Evolutionary conservation across 2,797 vertebrate genomes (phyloP).

Genomic region (Apodemus agrarius): DNA sequence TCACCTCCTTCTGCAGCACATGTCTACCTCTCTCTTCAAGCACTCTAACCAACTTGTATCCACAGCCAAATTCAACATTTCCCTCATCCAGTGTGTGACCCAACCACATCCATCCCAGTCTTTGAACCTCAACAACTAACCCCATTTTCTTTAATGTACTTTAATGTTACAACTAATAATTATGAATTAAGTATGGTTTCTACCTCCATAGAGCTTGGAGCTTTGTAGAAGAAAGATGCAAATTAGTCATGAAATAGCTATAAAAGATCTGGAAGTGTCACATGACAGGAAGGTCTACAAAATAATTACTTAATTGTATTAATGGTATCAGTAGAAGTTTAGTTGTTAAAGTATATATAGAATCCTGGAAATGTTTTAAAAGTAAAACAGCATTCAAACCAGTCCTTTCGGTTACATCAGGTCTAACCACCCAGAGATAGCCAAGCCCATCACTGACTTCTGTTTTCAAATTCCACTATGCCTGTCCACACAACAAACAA

Average conservation of each 20-base stretch:
- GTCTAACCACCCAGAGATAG: neutral
- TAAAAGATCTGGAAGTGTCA: neutral
- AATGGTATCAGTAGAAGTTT: neutral
- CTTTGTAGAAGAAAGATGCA: neutral
- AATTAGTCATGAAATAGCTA: neutral
- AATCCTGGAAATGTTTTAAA: neutral
- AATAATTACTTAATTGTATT: neutral
- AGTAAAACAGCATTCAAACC: neutral
- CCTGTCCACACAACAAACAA: neutral
- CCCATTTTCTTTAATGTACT: neutral
- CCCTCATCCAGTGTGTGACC: neutral
- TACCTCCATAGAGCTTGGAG: neutral
- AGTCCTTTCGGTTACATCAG: neutral
- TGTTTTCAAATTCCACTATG: neutral
- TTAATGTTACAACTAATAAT: neutral
- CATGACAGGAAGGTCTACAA: neutral
- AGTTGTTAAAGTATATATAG: neutral
- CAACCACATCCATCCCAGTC: neutral
- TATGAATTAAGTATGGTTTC: neutral
- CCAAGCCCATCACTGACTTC: neutral
- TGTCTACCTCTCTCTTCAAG: neutral
- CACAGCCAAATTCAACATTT: neutral
- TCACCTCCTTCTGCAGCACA: neutral
- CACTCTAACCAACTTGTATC: neutral
- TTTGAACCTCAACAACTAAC: neutral